Base-by-base conservation (phyloP, 2,113 vertebrate genomes). In the Carassius gibelio region DNA sequence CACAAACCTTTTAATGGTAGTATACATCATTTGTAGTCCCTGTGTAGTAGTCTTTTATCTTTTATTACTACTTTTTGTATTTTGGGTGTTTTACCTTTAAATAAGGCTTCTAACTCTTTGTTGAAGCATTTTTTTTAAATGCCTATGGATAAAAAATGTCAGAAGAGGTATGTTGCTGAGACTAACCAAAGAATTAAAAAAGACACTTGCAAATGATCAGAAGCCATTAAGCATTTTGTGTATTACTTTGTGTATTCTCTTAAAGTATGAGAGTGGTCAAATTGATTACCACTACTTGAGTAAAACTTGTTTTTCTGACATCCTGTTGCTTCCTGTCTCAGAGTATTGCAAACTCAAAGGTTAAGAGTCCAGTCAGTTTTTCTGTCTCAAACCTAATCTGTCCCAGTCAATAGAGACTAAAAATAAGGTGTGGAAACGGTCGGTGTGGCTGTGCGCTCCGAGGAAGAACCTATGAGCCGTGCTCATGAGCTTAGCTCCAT, bases 391-490 rank as follows among this genome's bases (percentile, higher is more conserved):
- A 88, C 87, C 87, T 92, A 92, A 93, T 92, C 88, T 85, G 86
- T 82, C 88, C 90, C 88, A 81, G 92, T 94, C 93, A 91, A 93
- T 94, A 90, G 90, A 8, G 71, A 77, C 92, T 95, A 94, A 93
- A 94, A 94, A 95, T 94, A 94, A 84, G 62, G 62, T 38, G 34
- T 55, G 57, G 42, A 85, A 77, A 66, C 26, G 81, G 59, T 66
- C 19, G n/a, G 82, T 62, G 71, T 3, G 50, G 83, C 81, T 81
- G 71, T 50, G 81, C 9, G 50, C 80, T 66, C 42, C 19, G 80
- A 72, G 84, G 76, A 55, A 72, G 84, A 42, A 81, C 55, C 77
- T 71, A 9, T 30, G 76, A 55, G 52, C 23, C 11, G 52, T 80
- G 78, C 83, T 69, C 80, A 75, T 45, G 71, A 57, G 77, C 42